These are phyloP conservation scores for Smutsia gigantea DNA, from an alignment of 2,797 vertebrate genomes.

Conservation along the genomic window DNA sequence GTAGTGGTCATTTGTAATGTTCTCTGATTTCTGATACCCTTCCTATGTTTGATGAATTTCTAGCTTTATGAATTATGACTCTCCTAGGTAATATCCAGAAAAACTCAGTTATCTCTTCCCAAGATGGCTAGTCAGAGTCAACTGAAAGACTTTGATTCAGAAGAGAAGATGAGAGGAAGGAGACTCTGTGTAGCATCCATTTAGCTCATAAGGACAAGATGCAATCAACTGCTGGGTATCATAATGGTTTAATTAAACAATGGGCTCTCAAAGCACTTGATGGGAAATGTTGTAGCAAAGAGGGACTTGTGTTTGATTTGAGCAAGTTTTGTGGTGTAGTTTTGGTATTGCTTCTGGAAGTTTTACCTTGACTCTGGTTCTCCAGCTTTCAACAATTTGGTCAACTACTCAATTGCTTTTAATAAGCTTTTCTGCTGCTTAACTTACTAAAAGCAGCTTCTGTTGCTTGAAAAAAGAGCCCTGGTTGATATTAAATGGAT, in stretches of 20 bases:
- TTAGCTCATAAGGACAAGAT: background rate
- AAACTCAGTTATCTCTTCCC: background rate
- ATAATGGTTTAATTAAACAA: background rate
- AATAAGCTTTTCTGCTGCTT: background rate
- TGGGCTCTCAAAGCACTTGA: background rate
- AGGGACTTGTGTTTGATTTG: background rate
- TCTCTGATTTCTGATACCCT: conserved; percentile 49
- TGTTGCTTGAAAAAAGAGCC: background rate
- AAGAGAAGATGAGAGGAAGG: background rate
- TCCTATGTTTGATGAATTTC: conserved; percentile 14
- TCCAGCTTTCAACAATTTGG: background rate
- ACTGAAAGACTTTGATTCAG: background rate
- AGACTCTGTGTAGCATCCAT: background rate
- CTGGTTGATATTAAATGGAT: background rate
- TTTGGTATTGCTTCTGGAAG: background rate
- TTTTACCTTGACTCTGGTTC: background rate
- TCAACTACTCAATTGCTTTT: background rate
- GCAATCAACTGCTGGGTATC: background rate
- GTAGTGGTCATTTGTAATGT: conserved; percentile 41
- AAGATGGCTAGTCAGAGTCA: background rate
- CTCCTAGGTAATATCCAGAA: background rate
- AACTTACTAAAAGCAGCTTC: background rate
- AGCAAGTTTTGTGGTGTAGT: background rate
- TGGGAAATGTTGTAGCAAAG: background rate
- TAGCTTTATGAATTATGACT: background rate